Percentiles rank a stretch among this genome's conserved stretches.
These are phyloP conservation scores for Seriola quinqueradiata DNA, from an alignment of 2,113 vertebrate species.

Conservation along the genomic window DNA sequence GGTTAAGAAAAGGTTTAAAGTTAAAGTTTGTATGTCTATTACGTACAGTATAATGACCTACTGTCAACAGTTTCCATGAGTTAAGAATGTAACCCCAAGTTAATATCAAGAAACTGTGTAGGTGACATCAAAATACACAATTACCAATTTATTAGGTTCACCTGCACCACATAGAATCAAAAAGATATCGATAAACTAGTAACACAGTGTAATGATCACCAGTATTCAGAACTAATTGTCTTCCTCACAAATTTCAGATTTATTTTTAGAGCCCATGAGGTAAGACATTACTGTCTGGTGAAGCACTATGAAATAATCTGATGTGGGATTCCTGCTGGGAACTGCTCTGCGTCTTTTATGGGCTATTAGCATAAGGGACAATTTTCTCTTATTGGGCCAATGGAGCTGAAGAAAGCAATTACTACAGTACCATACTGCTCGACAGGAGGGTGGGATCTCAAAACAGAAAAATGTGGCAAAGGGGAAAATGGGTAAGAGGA, in stretches of 20 bases:
- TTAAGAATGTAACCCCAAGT: no score
- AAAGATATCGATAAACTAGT: not conserved
- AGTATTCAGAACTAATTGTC: constrained; percentile 8
- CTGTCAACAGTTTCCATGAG: no score
- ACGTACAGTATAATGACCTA: no score
- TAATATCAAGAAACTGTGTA: not conserved
- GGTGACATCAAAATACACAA: not conserved
- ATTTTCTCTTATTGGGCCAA: constrained; percentile 72
- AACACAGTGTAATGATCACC: constrained; percentile 8
- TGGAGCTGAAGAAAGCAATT: constrained; percentile 80
- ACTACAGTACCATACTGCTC: constrained; percentile 62
- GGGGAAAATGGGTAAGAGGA: constrained; percentile 40
- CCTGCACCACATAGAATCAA: not conserved
- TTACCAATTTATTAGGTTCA: not conserved
- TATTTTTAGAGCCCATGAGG: constrained; percentile 48
- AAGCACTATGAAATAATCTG: constrained; percentile 57
- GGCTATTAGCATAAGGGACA: constrained; percentile 70
- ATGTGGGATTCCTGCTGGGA: constrained; percentile 67
- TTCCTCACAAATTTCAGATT: constrained; percentile 25
- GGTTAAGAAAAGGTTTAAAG: not conserved
- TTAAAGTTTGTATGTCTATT: not conserved
- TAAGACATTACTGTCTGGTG: constrained; percentile 34
- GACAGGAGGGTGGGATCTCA: constrained; percentile 55
- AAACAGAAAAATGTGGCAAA: constrained; percentile 43
- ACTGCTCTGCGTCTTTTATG: constrained; percentile 67